A percentile compares a stretch with the other conserved stretches of the same genome.
Conservation (phyloP, 1,140 invertebrate genomes). For the Zaprionus capensis region DNA sequence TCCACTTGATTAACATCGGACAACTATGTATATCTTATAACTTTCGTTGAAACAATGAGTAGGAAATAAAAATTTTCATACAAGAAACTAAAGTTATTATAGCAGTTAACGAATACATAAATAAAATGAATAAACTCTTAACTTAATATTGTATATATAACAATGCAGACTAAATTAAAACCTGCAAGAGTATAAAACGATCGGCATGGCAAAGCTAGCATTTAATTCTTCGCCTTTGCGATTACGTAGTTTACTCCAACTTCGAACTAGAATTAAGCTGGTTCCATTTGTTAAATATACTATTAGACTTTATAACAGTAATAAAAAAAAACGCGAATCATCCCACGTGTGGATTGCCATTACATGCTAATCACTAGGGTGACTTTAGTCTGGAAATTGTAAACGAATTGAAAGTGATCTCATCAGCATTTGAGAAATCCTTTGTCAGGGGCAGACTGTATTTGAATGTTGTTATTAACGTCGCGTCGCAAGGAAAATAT, state of each 20-base stretch:
- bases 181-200: not conserved
- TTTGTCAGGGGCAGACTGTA: constrained; percentile 21
- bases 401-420: constrained; percentile 10
- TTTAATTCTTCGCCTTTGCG: not conserved
- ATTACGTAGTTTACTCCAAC: constrained; percentile 1
- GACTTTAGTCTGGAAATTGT: constrained; percentile 7
- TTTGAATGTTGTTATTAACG: constrained; percentile 40
- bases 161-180: no score
- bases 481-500: constrained; percentile 24
- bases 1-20: no score
- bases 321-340: not conserved
- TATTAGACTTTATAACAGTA: not conserved
- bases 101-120: no score
- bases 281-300: constrained; percentile 13
- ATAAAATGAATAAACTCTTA: no score
- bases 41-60: no score
- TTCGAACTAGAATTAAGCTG: not conserved
- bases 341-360: not conserved
- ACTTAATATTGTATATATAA: no score
- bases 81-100: no score
- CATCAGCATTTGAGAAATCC: constrained; percentile 30
- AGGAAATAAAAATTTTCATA: no score
- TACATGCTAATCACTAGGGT: not conserved
- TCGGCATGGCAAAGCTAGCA: not conserved
- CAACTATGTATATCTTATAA: no score